A percentile compares a stretch with the other conserved stretches of the same genome.
These are phyloP conservation scores for Dendrolimus kikuchii DNA, from an alignment of 1,140 invertebrate species.

Conservation along the genomic window DNA sequence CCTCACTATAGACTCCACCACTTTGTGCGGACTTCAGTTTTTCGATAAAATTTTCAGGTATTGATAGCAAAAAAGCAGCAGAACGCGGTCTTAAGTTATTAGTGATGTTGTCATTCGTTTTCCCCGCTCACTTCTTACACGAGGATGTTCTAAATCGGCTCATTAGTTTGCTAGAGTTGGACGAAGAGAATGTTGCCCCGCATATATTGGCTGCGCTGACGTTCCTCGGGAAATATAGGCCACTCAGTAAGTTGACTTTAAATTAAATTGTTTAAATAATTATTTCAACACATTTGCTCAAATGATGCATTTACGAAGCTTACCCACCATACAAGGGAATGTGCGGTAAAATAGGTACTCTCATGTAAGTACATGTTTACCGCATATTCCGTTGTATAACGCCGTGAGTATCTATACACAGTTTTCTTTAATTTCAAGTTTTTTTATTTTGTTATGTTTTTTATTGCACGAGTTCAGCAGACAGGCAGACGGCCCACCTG, in stretches of 20 bases:
- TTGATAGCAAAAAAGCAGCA: slow-evolving; percentile 85
- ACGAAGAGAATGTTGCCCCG: slow-evolving; percentile 88
- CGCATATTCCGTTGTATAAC: too few species aligned
- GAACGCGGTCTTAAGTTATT: slow-evolving; percentile 88
- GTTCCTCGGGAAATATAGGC: slow-evolving; percentile 90
- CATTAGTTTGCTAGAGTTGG: slow-evolving; percentile 82
- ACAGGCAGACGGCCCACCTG: too few species aligned
- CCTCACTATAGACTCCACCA: not conserved
- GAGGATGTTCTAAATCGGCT: slow-evolving; percentile 87
- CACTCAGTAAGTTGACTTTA: slow-evolving; percentile 75
- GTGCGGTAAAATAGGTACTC: too few species aligned
- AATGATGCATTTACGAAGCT: too few species aligned
- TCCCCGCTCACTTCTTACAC: slow-evolving; percentile 93
- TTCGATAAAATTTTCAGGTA: slow-evolving; percentile 58
- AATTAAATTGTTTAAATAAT: slow-evolving; percentile 7
- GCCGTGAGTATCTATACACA: too few species aligned
- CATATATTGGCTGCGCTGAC: slow-evolving; percentile 87
- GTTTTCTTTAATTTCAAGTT: too few species aligned
- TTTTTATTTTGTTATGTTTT: too few species aligned
- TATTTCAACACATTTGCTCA: too few species aligned
- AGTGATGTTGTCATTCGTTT: slow-evolving; percentile 89
- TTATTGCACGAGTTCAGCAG: too few species aligned
- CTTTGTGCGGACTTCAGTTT: not conserved
- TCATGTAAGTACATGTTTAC: too few species aligned
- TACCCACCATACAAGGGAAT: too few species aligned